Evolutionary conservation across 2,113 vertebrate species (phyloP), one percentile per base, ranked within the genome.

Genomic region (Syngnathus typhle): DNA sequence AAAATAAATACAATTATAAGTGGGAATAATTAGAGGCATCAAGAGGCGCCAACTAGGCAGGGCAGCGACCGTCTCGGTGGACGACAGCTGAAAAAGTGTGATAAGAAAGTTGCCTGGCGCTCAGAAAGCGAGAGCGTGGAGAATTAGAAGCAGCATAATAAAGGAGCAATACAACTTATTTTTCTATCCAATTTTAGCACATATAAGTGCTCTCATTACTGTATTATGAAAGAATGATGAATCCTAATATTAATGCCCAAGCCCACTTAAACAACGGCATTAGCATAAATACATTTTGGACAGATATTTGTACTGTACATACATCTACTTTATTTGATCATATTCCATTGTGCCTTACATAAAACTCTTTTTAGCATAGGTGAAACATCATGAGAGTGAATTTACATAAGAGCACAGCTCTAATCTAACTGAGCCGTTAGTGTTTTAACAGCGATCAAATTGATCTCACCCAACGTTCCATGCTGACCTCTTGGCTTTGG

Each of bases 81-180:
- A 88, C 68, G 59, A 81, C 89, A 90, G 88, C 90, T 92, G 89
- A 84, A 85, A 65, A 44, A 6, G 77, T 65, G 80, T 77, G 90
- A 92, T 92, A 91, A 92, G 88, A 76, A 63, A 65, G 74, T 73
- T 70, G 47, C 51, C 23, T 52, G 79, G 79, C 71, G 71, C 67
- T 41, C 65, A 69, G 61, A 73, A 38, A 51, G 39, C 51, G 64
- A 54, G 56, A 62, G 60, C 52, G 23, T 38, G 63, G 12, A 16
- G 58, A 44, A 18, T 43, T 16, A 38, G 32, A 37, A 71, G 61
- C 13, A 10, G 47, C 67, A 69, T 65, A 70, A 61, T 59, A 65
- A 69, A 68, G 68, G 18, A 37, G 10, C 41, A 41, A 60, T 60
- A 21, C 9, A 60, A 61, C 39, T 43, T 7, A 36, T 36, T 58